These are phyloP conservation scores for Zhuqinia jingwanae DNA, from an alignment of 2,888 invertebrate species.

Conservation along the genomic window DNA sequence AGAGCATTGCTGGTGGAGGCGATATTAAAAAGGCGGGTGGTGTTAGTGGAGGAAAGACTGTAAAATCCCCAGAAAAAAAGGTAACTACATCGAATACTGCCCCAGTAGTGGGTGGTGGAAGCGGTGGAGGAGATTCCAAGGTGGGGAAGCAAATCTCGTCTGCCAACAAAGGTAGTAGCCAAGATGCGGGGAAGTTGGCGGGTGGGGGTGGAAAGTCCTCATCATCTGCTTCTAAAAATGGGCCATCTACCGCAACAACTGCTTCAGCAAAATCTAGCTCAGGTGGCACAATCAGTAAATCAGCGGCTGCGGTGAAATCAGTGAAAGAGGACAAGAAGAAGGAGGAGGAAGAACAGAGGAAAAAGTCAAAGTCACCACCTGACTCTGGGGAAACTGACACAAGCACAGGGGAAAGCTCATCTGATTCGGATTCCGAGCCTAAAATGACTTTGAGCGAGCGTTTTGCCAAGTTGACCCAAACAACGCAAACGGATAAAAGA, in stretches of 20 bases:
- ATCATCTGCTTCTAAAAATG: slow-evolving; percentile 26
- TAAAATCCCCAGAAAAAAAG: background rate
- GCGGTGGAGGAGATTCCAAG: background rate
- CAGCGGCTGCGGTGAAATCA: background rate
- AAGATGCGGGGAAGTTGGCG: background rate
- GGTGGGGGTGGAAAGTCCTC: no score
- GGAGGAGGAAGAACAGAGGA: no score
- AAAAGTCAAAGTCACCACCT: slow-evolving; percentile 35
- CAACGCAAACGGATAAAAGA: slow-evolving; percentile 86
- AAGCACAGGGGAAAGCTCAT: slow-evolving; percentile 84
- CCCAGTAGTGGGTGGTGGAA: no score
- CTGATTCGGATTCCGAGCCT: slow-evolving; percentile 83
- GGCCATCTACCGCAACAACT: background rate
- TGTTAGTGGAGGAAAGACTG: no score
- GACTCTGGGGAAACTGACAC: slow-evolving; percentile 82
- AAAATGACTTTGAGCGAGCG: slow-evolving; percentile 90
- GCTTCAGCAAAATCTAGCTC: background rate
- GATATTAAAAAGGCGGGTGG: no score
- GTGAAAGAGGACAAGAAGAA: slow-evolving; percentile 5
- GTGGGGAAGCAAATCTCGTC: background rate
- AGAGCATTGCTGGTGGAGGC: no score
- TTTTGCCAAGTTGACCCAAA: slow-evolving; percentile 94
- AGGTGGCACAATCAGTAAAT: background rate
- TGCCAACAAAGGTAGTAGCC: no score
- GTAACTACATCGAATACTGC: slow-evolving; percentile 3